phyloP scores from a whole-genome alignment of 2,797 vertebrate species.

The Smutsia gigantea region DNA sequence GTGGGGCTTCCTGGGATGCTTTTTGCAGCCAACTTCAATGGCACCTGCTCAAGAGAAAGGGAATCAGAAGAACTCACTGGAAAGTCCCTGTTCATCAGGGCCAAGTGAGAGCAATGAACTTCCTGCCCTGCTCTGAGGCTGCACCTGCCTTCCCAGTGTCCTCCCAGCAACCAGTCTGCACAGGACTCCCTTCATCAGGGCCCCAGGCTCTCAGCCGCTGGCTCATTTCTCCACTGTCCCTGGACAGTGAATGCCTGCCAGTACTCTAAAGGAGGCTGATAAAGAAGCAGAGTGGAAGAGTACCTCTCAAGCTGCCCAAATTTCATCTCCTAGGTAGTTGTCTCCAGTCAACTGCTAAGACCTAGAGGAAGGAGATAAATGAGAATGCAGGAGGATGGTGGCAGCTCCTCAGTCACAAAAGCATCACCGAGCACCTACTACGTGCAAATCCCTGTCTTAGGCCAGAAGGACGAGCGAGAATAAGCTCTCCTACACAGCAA shows the following conservation, averaged over 20 bases:
- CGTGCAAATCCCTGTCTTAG: not conserved
- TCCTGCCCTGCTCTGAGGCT: not conserved
- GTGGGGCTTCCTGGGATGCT: not conserved
- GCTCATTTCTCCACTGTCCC: not conserved
- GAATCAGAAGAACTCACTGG: not conserved
- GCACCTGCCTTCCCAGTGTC: not conserved
- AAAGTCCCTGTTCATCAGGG: not conserved
- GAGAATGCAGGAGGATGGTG: not conserved
- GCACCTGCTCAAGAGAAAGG: not conserved
- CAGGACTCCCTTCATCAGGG: not conserved
- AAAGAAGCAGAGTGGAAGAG: not conserved
- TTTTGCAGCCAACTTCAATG: not conserved
- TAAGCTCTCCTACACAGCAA: not conserved
- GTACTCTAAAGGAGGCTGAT: not conserved
- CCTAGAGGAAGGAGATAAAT: not conserved
- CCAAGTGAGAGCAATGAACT: not conserved
- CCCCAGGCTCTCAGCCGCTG: not conserved
- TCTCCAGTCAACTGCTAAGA: not conserved
- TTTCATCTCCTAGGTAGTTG: not conserved
- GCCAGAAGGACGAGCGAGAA: not conserved
- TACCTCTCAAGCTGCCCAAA: not conserved
- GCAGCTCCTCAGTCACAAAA: not conserved
- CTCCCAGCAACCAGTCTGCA: not conserved
- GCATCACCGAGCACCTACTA: not conserved
- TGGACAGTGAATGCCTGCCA: not conserved